Evolutionary conservation across 2,888 invertebrate genomes (phyloP), one percentile per base, ranked within the genome.

Genomic region (Busseola fusca): DNA sequence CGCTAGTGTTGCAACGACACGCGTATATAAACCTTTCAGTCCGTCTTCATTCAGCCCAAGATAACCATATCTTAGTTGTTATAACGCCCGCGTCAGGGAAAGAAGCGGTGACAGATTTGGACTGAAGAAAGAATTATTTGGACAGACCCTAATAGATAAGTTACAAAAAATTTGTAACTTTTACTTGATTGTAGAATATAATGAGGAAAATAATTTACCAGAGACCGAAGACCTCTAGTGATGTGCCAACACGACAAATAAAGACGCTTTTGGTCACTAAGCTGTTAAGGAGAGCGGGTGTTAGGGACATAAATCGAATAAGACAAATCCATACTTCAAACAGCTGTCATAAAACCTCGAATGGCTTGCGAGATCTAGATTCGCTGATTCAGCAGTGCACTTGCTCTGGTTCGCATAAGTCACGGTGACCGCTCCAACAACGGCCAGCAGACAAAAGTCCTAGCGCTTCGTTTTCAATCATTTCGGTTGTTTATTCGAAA

Each of bases 401-500:
- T 79, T 81, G 74, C 59, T 72, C 57, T 58, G 70, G 66, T 74
- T 40, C 57, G 56, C 84, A 76, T 86, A 85, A 83, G 78, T 84
- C 86, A 84, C 84, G 80, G 42, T 66, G 73, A 77, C 79, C 76
- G 76, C 74, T 78, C 81, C 77, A 74, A 78, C 77, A 74, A 73
- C 80, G 69, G 69, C 54, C 76, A 73, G 72, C 85, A 76, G 74
- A 85, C 84, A 84, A 85, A 87, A 83, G 78, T 81, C 83, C 66
- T 84, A 81, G 84, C 80, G 82, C 80, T 85, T 80, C 86, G 87
- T 84, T 87, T 91, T 92, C 91, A 88, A 92, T 94, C 91, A 94
- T 93, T 93, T 93, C 86, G 87, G 89, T 91, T 90, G 88, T 93
- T 91, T 90, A 91, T 92, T 89, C 83, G 87, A 90, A 92, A 92